Base-by-base conservation (phyloP, 2,888 invertebrate genomes). In the Eutolmus rufibarbis region DNA sequence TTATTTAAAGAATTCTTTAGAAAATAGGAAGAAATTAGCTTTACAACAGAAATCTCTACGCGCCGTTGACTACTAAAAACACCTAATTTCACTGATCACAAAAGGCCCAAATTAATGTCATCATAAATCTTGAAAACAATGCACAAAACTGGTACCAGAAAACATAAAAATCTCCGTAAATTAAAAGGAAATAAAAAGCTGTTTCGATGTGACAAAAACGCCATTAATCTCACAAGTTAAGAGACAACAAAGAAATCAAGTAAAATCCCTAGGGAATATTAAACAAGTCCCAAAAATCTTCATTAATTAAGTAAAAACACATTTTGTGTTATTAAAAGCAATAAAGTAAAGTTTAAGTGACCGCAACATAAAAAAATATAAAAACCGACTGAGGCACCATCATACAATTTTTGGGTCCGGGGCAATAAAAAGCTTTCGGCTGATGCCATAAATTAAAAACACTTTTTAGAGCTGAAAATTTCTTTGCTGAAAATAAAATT, bases 281-380 rank as follows among this genome's bases (percentile, higher is more conserved):
- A 66, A 66, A 66, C 66, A 66, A 66, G 66, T 12, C 14, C 66
- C 66, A 82, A 56, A 46, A 82, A 19, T 82, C 66, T 82, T 82
- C 66, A 66, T 82, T 82, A 82, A 82, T 82, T 82, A 82, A 66
- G 57, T 31, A 82, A 79, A 82, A 82, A 57, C 82, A 82, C 82
- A 66, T 82, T 82, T 82, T 82, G 19, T 66, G 82, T 19, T 37
- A 82, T 57, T 82, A 82, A 82, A 34, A 57, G 56, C 82, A 79
- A 79, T 79, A 79, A 79, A 79, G 51, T 31, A 79, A 79, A 40
- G 51, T 79, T 51, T 79, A 79, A 79, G 51, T 31, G 51, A 34
- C 79, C 51, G 40, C 51, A 31, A 23, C 23, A 34, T 34, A n/a
- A 46, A 79, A 19, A 66, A 66, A 16, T 31, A 31, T 9, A 79